A percentile compares a stretch with the other conserved stretches of the same genome.
Evolutionary conservation across 2,113 vertebrate genomes (phyloP).

Genomic region (Scytalopus superciliaris): DNA sequence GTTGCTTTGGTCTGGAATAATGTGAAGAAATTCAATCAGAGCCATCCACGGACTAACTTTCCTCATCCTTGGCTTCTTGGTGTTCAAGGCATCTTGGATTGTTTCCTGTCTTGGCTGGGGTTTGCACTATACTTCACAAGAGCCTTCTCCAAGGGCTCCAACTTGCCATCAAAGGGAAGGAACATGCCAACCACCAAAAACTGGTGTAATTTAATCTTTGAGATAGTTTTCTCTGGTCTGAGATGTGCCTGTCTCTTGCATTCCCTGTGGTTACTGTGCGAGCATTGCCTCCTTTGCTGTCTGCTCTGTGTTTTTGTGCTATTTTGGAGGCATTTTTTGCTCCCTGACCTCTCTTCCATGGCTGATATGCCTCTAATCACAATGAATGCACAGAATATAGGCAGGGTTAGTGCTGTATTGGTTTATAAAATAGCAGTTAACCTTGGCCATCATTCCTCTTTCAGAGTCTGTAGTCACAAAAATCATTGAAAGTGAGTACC

Average conservation of each 20-base stretch:
- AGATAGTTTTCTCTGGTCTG: neutral
- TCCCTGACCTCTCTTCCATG: neutral
- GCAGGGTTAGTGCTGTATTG: neutral
- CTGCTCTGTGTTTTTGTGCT: neutral
- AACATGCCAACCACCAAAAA: neutral
- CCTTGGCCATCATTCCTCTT: neutral
- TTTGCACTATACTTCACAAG: neutral
- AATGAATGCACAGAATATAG: neutral
- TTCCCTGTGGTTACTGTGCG: neutral
- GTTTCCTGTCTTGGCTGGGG: neutral
- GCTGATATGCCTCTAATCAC: neutral
- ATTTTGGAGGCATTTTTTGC: neutral
- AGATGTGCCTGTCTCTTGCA: neutral
- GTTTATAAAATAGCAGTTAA: neutral
- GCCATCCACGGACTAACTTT: fast-evolving
- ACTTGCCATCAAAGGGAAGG: neutral
- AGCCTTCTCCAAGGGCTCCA: neutral
- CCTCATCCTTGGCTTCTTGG: neutral
- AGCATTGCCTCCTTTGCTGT: neutral
- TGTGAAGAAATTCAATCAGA: neutral
- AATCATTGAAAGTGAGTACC: neutral
- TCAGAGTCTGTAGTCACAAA: neutral
- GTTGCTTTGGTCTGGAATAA: neutral
- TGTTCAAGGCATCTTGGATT: fast-evolving
- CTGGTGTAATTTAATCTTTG: neutral